These are phyloP conservation scores for Choristoneura fumiferana DNA, from an alignment of 1,140 invertebrate species.

Conservation along the genomic window DNA sequence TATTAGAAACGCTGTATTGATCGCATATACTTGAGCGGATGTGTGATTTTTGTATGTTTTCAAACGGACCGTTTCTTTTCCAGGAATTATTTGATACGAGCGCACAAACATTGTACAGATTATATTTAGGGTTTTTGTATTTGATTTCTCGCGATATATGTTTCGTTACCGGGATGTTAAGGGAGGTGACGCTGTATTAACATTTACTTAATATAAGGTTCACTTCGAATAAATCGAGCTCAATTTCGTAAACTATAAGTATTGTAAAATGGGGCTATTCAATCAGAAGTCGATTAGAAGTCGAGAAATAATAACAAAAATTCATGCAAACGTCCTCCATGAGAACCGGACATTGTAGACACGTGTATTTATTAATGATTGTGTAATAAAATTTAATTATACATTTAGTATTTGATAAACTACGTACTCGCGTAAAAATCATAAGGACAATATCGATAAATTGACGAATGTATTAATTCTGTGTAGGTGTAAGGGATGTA, in stretches of 20 bases:
- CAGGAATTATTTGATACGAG: conserved; percentile 64
- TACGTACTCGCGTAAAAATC: conserved; percentile 74
- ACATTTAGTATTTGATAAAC: conserved; percentile 74
- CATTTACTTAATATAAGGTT: conserved; percentile 51
- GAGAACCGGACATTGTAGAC: conserved; percentile 60
- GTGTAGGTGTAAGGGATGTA: conserved; percentile 65
- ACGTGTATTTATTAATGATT: conserved; percentile 51
- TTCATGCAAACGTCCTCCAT: conserved; percentile 63
- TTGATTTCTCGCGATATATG: conserved; percentile 41
- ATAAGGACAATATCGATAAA: conserved; percentile 76
- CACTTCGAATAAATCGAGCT: conserved; percentile 75
- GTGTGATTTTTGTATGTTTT: conserved; percentile 50
- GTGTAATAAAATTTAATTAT: conserved; percentile 55
- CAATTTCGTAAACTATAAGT: conserved; percentile 72
- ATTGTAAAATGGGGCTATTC: conserved; percentile 57
- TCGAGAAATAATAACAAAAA: conserved; percentile 51
- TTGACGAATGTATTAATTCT: conserved; percentile 67
- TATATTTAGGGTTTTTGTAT: conserved; percentile 50
- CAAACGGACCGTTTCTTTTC: conserved; percentile 47
- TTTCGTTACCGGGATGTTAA: conserved; percentile 37
- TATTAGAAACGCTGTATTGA: conserved; percentile 61
- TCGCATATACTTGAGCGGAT: conserved; percentile 51
- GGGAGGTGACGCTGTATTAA: conserved; percentile 32
- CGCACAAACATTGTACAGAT: conserved; percentile 73
- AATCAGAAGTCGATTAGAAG: conserved; percentile 49